Conservation (phyloP, 2,888 invertebrate genomes). For the Cantharis nigra region DNA sequence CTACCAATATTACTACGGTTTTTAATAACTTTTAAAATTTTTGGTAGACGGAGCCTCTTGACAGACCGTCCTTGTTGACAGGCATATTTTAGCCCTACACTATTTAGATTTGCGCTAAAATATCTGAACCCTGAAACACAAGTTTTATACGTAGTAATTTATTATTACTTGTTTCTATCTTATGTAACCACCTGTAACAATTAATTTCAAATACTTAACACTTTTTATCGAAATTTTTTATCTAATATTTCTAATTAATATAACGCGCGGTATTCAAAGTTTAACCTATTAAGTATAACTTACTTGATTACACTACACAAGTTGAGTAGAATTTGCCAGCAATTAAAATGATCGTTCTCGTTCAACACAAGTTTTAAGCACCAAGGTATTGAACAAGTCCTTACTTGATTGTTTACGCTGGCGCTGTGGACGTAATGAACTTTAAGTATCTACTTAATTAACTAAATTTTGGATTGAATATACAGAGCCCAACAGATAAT, state of each 20-base stretch:
- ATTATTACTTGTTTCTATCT: too few relatives aligned
- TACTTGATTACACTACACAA: not conserved
- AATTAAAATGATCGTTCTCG: not conserved
- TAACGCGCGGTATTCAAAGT: not conserved
- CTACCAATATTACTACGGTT: too few relatives aligned
- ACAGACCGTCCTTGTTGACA: too few relatives aligned
- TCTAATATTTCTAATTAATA: not conserved
- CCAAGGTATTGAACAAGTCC: not conserved
- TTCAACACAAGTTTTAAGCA: not conserved
- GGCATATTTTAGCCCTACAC: too few relatives aligned
- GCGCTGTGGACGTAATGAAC: not conserved
- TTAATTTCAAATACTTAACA: too few relatives aligned
- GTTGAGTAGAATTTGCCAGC: not conserved
- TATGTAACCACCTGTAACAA: too few relatives aligned
- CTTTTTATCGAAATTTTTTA: not conserved
- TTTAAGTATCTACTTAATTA: not conserved
- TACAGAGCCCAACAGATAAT: not conserved
- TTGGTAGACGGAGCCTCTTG: too few relatives aligned
- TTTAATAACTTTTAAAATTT: too few relatives aligned
- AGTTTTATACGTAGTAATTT: too few relatives aligned
- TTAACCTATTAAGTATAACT: not conserved
- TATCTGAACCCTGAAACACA: too few relatives aligned
- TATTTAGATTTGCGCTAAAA: too few relatives aligned
- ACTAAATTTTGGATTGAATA: not conserved
- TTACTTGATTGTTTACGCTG: not conserved